Percentiles rank a stretch among this genome's conserved stretches.
These are phyloP conservation scores for Ailurus styani DNA, from an alignment of 2,113 vertebrate species.

Conservation along the genomic window DNA sequence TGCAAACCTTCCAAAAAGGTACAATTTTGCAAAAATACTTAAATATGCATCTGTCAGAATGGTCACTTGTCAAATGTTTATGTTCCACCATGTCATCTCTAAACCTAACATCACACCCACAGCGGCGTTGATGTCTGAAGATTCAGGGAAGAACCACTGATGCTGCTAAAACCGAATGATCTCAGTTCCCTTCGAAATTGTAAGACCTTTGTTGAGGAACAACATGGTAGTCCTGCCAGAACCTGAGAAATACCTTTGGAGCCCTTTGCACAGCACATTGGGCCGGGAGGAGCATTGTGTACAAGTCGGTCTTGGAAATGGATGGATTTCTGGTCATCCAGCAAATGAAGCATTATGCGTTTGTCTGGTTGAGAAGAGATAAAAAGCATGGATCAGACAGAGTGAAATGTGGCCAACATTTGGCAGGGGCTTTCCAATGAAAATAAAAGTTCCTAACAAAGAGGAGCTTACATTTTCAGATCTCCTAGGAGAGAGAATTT, in stretches of 20 bases:
- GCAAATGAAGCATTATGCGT: constrained; percentile 7
- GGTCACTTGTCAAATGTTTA: neutral
- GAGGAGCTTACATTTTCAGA: neutral
- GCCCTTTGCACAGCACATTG: neutral
- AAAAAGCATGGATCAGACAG: constrained; percentile 36
- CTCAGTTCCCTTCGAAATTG: neutral
- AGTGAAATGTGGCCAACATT: constrained; percentile 35
- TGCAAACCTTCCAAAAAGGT: neutral
- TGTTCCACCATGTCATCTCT: neutral
- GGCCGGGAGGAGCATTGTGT: constrained; percentile 2
- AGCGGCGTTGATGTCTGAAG: neutral
- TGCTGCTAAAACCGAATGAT: neutral
- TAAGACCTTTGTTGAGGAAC: constrained; percentile 15
- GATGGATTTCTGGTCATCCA: constrained; percentile 35
- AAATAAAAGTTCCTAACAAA: constrained; percentile 58
- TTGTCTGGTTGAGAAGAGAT: constrained; percentile 58
- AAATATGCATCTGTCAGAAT: neutral
- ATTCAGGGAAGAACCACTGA: neutral
- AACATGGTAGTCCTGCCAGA: neutral
- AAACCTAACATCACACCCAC: neutral
- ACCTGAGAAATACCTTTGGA: constrained; percentile 25
- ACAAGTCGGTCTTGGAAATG: neutral
- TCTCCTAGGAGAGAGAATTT: constrained; percentile 57
- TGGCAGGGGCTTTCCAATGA: constrained; percentile 48
- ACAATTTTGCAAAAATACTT: constrained; percentile 10